Evolutionary conservation across 2,113 vertebrate genomes (phyloP), one percentile per base, ranked within the genome.

Genomic region (Syrrhaptes paradoxus): DNA sequence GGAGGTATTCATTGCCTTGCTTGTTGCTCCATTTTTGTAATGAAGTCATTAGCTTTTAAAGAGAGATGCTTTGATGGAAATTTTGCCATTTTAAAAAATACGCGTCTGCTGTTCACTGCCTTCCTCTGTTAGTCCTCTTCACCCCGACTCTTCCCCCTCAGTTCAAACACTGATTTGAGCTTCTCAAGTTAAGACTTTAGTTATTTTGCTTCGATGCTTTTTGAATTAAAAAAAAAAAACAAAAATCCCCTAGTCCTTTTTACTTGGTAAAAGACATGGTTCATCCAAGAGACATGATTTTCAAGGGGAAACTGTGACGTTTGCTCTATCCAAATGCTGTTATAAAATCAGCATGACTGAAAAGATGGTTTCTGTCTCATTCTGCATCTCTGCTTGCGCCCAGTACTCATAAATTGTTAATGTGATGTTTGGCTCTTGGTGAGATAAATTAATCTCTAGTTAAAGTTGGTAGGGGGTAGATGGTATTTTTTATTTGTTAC

Each of bases 361-460:
- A 55, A 10, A 38, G 55, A 31, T 17, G 58, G 8, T 81, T 46
- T 29, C 29, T 46, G 9, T 75, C 68, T 17, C 54, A 5, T 71
- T 87, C 41, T 11, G 0, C 29, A 5, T 10, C 66, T 49, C 70
- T 34, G 43, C 4, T 9, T 17, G 66, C 61, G 63, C 85, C 62
- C 62, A 22, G 48, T 34, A 0, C 65, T 72, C 58, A 6, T 3
- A 38, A 76, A 61, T 45, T 8, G 4, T 21, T 83, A 4, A n/a
- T 2, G 57, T 1, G 16, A n/a, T 2, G 11, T 34, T 34, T 31
- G 58, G 0, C 80, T 46, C 76, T 1, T 5, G 0, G 6, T 2
- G 61, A 48, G 32, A 58, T 20, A 3, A 75, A 61, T 74, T 41
- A 54, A 19, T 17, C 63, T 55, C 38, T 3, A 21, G 13, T 31